phyloP scores from a whole-genome alignment of 2,888 invertebrate genomes.

The Drosophila nigricruria region DNA sequence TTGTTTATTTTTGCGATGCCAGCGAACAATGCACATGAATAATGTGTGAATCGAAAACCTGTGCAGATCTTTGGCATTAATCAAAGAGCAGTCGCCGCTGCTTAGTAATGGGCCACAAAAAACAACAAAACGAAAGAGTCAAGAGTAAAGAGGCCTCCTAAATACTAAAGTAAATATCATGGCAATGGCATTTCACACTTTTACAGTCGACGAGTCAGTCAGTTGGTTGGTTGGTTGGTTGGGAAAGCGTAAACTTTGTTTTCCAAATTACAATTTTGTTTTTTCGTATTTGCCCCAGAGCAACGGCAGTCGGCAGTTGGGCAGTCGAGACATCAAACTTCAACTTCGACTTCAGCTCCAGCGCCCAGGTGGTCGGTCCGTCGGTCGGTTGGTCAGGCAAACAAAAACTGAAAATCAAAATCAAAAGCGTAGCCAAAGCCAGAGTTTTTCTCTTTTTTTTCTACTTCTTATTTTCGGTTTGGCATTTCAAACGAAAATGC shows the following conservation, averaged over 20 bases:
- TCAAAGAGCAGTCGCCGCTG: slow-evolving; percentile 74
- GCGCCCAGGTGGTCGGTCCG: slow-evolving; percentile 52
- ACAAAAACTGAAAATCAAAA: slow-evolving; percentile 42
- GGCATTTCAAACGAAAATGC: slow-evolving; percentile 47
- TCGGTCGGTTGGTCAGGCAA: slow-evolving; percentile 28
- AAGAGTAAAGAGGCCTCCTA: slow-evolving; percentile 56
- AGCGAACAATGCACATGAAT: slow-evolving; percentile 79
- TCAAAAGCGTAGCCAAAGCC: slow-evolving; percentile 42
- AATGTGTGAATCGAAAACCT: slow-evolving; percentile 80
- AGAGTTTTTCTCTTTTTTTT: not conserved
- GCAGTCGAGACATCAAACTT: slow-evolving; percentile 14
- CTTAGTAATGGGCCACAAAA: slow-evolving; percentile 61
- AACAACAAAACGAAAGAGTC: not conserved
- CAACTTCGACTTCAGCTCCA: slow-evolving; percentile 5
- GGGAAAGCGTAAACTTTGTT: slow-evolving; percentile 79
- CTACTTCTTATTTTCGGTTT: slow-evolving; percentile 7
- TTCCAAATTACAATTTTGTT: slow-evolving; percentile 65
- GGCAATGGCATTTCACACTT: slow-evolving; percentile 78
- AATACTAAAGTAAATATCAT: slow-evolving; percentile 69
- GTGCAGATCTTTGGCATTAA: slow-evolving; percentile 79
- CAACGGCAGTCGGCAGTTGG: slow-evolving; percentile 5
- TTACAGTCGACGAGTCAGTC: slow-evolving; percentile 62
- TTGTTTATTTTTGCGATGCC: slow-evolving; percentile 64
- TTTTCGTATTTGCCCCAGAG: slow-evolving; percentile 55
- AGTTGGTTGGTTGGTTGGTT: slow-evolving; percentile 15